A percentile compares a stretch with the other conserved stretches of the same genome.
These are phyloP conservation scores for Lamellibrachia columna DNA, from an alignment of 2,888 invertebrate genomes.

Conservation along the genomic window DNA sequence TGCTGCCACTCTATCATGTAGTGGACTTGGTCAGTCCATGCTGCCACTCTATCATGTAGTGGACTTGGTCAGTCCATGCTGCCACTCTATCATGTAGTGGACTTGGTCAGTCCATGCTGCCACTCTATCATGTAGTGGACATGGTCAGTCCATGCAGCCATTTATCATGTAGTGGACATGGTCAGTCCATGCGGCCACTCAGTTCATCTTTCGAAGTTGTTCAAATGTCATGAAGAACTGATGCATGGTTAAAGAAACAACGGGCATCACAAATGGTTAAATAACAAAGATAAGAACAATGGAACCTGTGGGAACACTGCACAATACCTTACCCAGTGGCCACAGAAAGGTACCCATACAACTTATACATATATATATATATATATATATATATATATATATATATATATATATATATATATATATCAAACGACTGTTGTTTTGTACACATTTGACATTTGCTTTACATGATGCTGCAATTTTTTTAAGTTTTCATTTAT, in stretches of 20 bases:
- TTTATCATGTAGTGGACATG: background rate
- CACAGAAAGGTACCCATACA: no score
- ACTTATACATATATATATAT: no score
- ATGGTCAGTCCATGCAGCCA: no score
- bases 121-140: background rate
- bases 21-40: background rate
- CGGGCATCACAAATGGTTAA: background rate
- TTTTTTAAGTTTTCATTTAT: no score
- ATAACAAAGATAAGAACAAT: conserved; percentile 7
- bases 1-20: background rate
- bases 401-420: no score
- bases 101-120: no score
- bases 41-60: conserved; percentile 29
- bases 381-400: no score
- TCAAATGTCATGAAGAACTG: conserved; percentile 91
- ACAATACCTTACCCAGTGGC: no score
- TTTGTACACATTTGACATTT: no score
- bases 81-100: conserved; percentile 33
- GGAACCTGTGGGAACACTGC: background rate
- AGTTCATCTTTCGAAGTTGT: conserved; percentile 82
- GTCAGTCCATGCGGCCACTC: conserved; percentile 31
- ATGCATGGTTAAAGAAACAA: conserved; percentile 38
- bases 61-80: background rate
- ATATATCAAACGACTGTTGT: no score
- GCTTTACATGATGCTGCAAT: no score